A percentile compares a stretch with the other conserved stretches of the same genome.
Evolutionary conservation across 2,113 vertebrate species (phyloP).

Genomic region (Tenrec ecaudatus): DNA sequence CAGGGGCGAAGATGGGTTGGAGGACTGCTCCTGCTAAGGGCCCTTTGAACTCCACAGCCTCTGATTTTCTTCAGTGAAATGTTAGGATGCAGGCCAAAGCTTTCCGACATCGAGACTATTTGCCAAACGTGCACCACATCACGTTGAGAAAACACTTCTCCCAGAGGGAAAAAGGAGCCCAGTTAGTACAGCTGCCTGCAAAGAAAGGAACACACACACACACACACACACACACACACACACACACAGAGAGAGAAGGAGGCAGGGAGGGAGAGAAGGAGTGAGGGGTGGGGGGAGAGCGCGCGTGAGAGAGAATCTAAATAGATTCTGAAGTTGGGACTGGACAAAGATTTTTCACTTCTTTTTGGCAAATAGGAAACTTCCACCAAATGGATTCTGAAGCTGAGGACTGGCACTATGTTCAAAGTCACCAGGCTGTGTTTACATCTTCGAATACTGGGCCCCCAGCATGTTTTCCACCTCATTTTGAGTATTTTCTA

Average conservation of each 20-base stretch:
- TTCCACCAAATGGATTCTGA: not conserved
- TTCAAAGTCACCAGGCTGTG: not conserved
- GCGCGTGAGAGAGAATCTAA: not conserved
- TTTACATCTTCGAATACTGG: not conserved
- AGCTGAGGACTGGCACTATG: not conserved
- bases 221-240: too few species aligned
- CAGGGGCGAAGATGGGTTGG: not conserved
- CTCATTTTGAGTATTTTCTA: not conserved
- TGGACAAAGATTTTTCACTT: not conserved
- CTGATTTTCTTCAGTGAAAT: conserved; percentile 6
- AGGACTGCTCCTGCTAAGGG: not conserved
- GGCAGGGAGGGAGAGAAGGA: too few species aligned
- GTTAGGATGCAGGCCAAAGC: not conserved
- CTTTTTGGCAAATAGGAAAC: not conserved
- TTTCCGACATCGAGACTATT: conserved; percentile 9
- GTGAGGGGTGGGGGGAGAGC: too few species aligned
- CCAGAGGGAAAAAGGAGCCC: not conserved
- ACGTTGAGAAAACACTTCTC: conserved; percentile 12
- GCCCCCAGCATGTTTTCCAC: not conserved
- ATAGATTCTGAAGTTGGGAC: not conserved
- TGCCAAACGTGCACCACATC: not conserved
- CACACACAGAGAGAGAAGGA: too few species aligned
- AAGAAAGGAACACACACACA: not conserved
- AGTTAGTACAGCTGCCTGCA: not conserved
- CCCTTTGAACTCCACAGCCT: not conserved